Evolutionary conservation across 2,797 vertebrate genomes (phyloP), one percentile per base, ranked within the genome.

Genomic region (Ptychadena robeensis): DNA sequence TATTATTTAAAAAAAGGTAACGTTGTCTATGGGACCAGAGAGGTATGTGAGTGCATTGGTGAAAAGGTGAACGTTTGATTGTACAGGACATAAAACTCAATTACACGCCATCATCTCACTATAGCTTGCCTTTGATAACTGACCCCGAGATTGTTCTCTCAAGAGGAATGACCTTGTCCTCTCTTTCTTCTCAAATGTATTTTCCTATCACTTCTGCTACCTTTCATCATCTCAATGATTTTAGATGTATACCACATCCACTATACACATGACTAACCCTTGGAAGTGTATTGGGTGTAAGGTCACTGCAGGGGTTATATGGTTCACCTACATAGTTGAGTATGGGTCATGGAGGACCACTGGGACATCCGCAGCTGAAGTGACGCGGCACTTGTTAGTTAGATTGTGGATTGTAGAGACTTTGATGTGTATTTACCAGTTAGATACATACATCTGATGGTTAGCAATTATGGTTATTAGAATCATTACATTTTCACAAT

Each of bases 181-280:
- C 10, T 27, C 27, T 67, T 69, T 69, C 59, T 73, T 38, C 15
- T 63, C 31, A 38, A 31, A 15, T 76, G 5, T 27, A 65, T 64
- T 57, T 31, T 31, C 59, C 15, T 65, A 44, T 30, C 63, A 59
- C 4, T 10, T 2, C 18, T n/a, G 1, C 34, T 37, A 38, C 73
- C 80, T 82, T 82, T 82, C 64, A 82, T 82, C 80, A 75, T 76
- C 71, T 73, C 28, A 3, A 40, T n/a, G 15, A n/a, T 18, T 7
- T 53, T 22, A 22, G 44, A 30, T 61, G 40, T 38, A 30, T 38
- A 76, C 12, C 59, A 15, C 25, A 76, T 2, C 31, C 27, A 7
- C 32, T 18, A 9, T n/a, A 28, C 18, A 77, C 28, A 34, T 63
- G 59, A 38, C 37, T 32, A 32, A 1, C 10, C 40, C 44, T 67